Evolutionary conservation across 2,797 vertebrate species (phyloP).

Genomic region (Cyprinodon diabolis): DNA sequence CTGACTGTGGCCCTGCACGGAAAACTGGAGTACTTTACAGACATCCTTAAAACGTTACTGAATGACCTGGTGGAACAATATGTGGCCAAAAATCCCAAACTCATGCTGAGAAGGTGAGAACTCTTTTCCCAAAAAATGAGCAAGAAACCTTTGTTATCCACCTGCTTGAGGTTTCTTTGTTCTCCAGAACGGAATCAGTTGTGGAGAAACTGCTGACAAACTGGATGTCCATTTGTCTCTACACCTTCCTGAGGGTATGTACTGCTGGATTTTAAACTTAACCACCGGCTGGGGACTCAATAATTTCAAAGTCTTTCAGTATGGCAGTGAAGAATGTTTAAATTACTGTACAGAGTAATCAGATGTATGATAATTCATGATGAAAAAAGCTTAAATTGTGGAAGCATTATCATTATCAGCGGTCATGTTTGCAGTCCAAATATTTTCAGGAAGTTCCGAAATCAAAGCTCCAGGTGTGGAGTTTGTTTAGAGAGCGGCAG

Average conservation of each 20-base stretch:
- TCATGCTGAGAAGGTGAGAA: constrained; percentile 93
- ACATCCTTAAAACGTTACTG: constrained; percentile 95
- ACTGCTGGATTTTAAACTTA: not conserved
- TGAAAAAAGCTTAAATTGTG: not conserved
- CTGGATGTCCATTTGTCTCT: constrained; percentile 99
- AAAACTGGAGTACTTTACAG: constrained; percentile 97
- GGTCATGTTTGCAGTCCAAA: too few relatives aligned
- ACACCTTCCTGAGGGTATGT: constrained; percentile 91
- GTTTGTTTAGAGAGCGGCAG: too few relatives aligned
- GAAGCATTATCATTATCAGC: too few relatives aligned
- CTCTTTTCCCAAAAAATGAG: accelerated
- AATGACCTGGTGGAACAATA: constrained; percentile 95
- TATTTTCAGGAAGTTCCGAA: too few relatives aligned
- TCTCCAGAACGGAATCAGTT: constrained; percentile 91
- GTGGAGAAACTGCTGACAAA: constrained; percentile 97
- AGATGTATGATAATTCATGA: not conserved
- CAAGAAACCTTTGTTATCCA: not conserved
- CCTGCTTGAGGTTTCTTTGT: not conserved
- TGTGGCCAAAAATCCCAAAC: constrained; percentile 96
- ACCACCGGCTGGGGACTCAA: not conserved
- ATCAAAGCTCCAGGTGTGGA: too few relatives aligned
- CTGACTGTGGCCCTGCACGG: constrained; percentile 94
- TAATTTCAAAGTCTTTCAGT: not conserved
- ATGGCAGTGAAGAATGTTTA: too few relatives aligned
- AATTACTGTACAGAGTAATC: not conserved